Base-by-base conservation (phyloP, 2,113 vertebrate genomes). In the Scophthalmus maximus region DNA sequence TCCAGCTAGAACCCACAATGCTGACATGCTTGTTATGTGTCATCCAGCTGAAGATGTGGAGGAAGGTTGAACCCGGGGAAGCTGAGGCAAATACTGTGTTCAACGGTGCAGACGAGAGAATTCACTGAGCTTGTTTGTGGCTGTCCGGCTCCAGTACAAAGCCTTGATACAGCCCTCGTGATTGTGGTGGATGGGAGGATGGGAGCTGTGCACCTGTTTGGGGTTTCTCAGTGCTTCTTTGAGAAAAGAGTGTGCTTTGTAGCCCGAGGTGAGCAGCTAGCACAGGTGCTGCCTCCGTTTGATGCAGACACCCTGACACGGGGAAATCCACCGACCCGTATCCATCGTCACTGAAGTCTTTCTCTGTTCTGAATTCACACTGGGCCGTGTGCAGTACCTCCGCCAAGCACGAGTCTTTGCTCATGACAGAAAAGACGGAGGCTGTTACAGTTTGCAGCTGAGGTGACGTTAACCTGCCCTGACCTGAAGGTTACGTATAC, bases 281-380 rank as follows among this genome's bases (percentile, higher is more conserved):
- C 29, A 59, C 86, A 87, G 81, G 81, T 81, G 42, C 58, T 68
- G 76, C 34, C 50, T 62, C 63, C 32, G 42, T 84, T 86, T 90
- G 81, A 84, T 88, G 76, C 79, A 38, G 62, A 73, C 47, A 3
- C 58, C 57, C 18, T n/a, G 71, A 67, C 72, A 22, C 1, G 72
- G 79, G 83, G 58, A 85, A 86, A 82, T 84, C 83, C 81, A 81
- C 53, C 65, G 64, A 86, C 70, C 73, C 79, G 73, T 47, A 68
- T 85, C 50, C 66, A 65, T 30, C 30, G 22, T 81, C 53, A 68
- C 34, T 70, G 69, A 64, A 84, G 76, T 75, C 58, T 56, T 70
- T 46, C 53, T 49, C 50, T 49, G 22, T 7, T 63, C 44, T 71
- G 60, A 74, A 61, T 47, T 50, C 49, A 57, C 10, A 3, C 30